Percentiles rank a stretch among this genome's conserved stretches.
Conservation (phyloP, 2,113 vertebrate genomes). For the Micronycteris hirsuta region DNA sequence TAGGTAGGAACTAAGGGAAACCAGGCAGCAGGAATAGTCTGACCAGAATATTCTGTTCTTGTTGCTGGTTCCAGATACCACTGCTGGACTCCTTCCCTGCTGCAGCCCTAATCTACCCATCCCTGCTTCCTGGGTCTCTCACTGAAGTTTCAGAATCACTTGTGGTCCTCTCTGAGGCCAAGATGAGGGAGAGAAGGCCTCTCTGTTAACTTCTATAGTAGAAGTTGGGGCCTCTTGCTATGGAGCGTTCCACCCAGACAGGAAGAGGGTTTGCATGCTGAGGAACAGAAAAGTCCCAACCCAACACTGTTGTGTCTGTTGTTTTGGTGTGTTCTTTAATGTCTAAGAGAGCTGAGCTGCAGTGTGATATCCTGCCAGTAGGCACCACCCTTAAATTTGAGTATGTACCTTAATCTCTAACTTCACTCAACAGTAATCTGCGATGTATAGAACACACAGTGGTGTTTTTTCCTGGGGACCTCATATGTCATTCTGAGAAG, state of each 20-base stretch:
- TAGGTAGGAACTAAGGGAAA: neutral
- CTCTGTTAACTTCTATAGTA: neutral
- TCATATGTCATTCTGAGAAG: neutral
- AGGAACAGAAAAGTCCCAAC: neutral
- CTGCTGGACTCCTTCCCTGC: neutral
- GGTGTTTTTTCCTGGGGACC: neutral
- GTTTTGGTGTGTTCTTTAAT: neutral
- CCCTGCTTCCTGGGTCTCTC: neutral
- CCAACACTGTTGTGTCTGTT: neutral
- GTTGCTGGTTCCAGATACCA: neutral
- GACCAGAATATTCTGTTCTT: neutral
- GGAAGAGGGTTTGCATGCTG: neutral
- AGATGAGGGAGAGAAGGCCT: neutral
- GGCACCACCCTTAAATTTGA: neutral
- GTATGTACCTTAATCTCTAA: neutral
- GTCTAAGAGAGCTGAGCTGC: slow-evolving; percentile 38
- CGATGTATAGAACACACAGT: neutral
- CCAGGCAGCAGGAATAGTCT: neutral
- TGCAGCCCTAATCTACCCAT: neutral
- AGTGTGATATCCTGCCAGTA: neutral
- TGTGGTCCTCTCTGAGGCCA: neutral
- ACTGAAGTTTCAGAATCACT: neutral
- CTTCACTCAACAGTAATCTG: neutral
- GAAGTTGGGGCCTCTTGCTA: neutral
- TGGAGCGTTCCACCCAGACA: neutral